Evolutionary conservation across 1,140 invertebrate species (phyloP).

Genomic region (Lucilia cuprina): DNA sequence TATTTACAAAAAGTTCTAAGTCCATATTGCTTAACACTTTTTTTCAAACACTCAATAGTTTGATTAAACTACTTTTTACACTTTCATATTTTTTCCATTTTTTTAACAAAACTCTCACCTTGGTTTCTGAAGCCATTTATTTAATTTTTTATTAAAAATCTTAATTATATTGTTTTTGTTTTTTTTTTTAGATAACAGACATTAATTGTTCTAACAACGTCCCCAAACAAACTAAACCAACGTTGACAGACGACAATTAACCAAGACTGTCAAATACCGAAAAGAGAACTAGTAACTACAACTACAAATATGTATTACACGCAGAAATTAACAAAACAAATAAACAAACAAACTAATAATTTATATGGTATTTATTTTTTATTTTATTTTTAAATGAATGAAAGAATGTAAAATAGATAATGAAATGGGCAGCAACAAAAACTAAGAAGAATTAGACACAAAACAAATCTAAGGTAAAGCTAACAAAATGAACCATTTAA

Average conservation of each 20-base stretch:
- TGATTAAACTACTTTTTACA: too few relatives aligned
- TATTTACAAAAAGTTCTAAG: too few relatives aligned
- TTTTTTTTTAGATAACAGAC: background rate
- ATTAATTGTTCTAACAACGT: background rate
- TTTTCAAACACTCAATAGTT: too few relatives aligned
- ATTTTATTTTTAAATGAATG: background rate
- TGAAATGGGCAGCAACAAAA: background rate
- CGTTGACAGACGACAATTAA: conserved; percentile 7
- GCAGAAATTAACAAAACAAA: background rate
- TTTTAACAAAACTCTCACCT: background rate
- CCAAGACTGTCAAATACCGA: background rate
- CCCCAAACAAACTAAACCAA: background rate
- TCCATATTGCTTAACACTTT: too few relatives aligned
- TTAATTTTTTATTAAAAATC: too few relatives aligned
- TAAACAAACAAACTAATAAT: background rate
- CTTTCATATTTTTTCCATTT: background rate
- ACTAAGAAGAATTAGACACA: background rate
- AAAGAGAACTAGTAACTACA: too few relatives aligned
- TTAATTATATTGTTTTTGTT: background rate
- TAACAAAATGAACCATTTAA: conserved; percentile 6
- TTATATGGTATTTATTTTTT: too few relatives aligned
- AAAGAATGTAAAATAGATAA: conserved; percentile 5
- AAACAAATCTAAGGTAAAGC: background rate
- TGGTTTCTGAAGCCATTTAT: background rate
- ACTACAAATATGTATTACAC: background rate